phyloP scores from a whole-genome alignment of 2,888 invertebrate species.

The Celastrina argiolus region DNA sequence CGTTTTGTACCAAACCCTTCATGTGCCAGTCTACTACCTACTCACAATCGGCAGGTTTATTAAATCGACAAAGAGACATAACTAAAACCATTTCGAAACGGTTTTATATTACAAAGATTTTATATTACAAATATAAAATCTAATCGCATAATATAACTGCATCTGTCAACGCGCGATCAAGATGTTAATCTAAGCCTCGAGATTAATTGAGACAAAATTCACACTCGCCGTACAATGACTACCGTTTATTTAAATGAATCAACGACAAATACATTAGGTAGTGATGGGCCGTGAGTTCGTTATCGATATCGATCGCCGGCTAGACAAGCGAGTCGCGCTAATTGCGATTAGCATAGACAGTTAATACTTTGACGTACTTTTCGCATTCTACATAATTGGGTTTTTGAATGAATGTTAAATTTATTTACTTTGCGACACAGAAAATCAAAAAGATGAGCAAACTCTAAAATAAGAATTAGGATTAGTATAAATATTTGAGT shows the following conservation, averaged over 20 bases:
- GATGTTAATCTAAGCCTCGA: background rate
- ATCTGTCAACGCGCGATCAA: constrained; percentile 5
- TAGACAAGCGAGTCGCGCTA: background rate
- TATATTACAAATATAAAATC: background rate
- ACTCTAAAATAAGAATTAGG: no score
- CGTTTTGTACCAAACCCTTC: no score
- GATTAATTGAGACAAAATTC: constrained; percentile 12
- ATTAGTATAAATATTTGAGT: no score
- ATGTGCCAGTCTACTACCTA: no score
- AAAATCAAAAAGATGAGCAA: no score
- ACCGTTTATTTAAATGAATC: constrained; percentile 21
- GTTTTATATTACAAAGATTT: background rate
- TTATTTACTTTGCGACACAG: no score
- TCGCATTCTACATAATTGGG: no score
- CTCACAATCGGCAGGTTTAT: no score
- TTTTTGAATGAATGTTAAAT: no score
- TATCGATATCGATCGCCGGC: background rate
- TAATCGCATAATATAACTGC: background rate
- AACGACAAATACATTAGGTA: constrained; percentile 18
- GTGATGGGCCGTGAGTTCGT: background rate
- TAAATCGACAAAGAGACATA: no score
- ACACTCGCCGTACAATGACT: constrained; percentile 9
- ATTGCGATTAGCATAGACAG: background rate
- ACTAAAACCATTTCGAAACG: background rate
- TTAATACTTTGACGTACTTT: no score